Conservation (phyloP, 2,797 vertebrate species). For the Psittacula derbiana region DNA sequence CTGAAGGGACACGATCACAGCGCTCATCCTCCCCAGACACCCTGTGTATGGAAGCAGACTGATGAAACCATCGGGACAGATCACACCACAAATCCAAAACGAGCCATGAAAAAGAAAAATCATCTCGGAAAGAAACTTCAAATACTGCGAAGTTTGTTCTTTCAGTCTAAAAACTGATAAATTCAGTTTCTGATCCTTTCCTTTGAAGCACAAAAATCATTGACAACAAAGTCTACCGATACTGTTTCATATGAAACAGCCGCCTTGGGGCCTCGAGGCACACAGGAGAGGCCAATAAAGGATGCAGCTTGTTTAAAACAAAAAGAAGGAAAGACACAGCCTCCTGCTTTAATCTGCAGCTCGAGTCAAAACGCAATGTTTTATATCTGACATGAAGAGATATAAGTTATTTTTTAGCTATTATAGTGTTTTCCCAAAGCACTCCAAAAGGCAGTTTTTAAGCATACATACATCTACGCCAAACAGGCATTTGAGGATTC, state of each 20-base stretch:
- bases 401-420: not conserved
- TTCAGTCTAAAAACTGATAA: not conserved
- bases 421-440: not conserved
- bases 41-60: not conserved
- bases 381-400: not conserved
- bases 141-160: not conserved
- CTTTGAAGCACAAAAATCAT: not conserved
- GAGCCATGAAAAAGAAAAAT: not conserved
- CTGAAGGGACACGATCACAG: not conserved
- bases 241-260: not conserved
- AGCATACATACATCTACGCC: not conserved
- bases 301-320: not conserved
- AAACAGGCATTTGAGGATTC: not conserved
- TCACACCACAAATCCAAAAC: not conserved
- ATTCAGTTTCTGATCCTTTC: not conserved
- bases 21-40: not conserved
- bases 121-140: not conserved
- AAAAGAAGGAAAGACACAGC: not conserved
- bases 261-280: not conserved
- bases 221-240: not conserved
- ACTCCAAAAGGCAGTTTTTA: not conserved
- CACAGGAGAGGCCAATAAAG: not conserved
- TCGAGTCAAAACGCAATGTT: not conserved
- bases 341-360: not conserved
- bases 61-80: accelerated